phyloP scores from a whole-genome alignment of 92 coral and sea anemone species.

The Heliopora coerulea region DNA sequence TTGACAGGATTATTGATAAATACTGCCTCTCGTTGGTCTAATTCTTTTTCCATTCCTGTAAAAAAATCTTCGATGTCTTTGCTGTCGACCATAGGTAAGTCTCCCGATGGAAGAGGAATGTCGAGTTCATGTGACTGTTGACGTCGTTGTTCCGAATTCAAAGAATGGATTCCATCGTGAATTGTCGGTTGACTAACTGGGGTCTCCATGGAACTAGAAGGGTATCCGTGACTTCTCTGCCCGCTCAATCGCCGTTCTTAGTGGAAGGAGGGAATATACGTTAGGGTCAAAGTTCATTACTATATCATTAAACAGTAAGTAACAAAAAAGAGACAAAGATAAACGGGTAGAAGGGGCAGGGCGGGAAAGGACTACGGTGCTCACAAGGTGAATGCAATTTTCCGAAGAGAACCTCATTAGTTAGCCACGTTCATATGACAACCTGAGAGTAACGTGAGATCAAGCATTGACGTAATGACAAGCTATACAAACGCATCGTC shows the following conservation, averaged over 20 bases:
- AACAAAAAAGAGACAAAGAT: too few relatives aligned
- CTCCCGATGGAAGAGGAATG: slow-evolving; percentile 69
- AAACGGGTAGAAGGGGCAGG: too few relatives aligned
- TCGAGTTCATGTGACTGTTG: slow-evolving; percentile 71
- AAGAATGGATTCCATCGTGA: slow-evolving; percentile 17
- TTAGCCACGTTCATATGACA: too few relatives aligned
- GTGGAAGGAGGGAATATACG: neutral
- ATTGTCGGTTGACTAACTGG: neutral
- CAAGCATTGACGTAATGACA: too few relatives aligned
- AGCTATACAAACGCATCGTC: too few relatives aligned
- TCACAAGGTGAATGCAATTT: too few relatives aligned
- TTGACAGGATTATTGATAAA: slow-evolving; percentile 13
- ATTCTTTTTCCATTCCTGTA: slow-evolving; percentile 84
- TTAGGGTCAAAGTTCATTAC: too few relatives aligned
- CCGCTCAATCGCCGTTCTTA: slow-evolving; percentile 14
- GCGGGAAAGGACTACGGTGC: too few relatives aligned
- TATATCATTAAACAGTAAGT: too few relatives aligned
- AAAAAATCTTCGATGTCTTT: slow-evolving; percentile 96
- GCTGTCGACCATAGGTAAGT: slow-evolving; percentile 91
- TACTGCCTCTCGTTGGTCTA: slow-evolving; percentile 59
- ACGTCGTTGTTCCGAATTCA: slow-evolving; percentile 53
- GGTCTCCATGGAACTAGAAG: slow-evolving; percentile 1
- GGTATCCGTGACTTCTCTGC: neutral
- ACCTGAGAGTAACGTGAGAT: too few relatives aligned
- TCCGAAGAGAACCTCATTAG: too few relatives aligned